Conservation (phyloP, 2,888 invertebrate genomes). For the Eubasilissa splendida region DNA sequence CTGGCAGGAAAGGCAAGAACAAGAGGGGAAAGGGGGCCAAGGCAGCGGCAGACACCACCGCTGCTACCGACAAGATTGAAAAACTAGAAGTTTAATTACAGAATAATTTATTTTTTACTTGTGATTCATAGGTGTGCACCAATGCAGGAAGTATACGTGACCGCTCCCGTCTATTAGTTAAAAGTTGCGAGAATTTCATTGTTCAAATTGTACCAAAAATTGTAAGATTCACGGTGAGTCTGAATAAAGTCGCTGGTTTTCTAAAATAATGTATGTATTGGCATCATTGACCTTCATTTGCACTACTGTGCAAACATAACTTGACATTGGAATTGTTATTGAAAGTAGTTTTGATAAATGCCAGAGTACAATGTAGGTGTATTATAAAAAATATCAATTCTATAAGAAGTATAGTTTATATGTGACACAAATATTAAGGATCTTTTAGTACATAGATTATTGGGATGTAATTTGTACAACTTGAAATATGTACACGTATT, state of each 20-base stretch:
- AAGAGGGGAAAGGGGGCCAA: conserved; percentile 49
- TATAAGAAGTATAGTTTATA: conserved; percentile 2
- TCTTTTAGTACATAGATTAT: conserved; percentile 21
- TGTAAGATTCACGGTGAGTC: no score
- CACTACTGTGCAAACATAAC: no score
- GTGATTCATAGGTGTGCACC: conserved; percentile 24
- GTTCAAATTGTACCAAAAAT: no score
- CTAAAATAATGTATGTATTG: no score
- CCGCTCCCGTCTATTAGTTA: background rate
- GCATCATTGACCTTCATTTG: no score
- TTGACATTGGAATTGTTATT: no score
- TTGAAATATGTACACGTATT: conserved; percentile 1
- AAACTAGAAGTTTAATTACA: conserved; percentile 53
- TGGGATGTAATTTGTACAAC: background rate
- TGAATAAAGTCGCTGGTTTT: no score
- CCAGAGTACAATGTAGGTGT: conserved; percentile 29
- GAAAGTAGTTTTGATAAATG: background rate
- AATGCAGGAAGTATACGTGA: conserved; percentile 7
- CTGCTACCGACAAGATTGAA: conserved; percentile 51
- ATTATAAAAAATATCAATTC: conserved; percentile 11
- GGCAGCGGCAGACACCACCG: conserved; percentile 39
- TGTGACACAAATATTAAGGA: conserved; percentile 24
- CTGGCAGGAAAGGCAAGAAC: conserved; percentile 52
- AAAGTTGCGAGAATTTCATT: no score
- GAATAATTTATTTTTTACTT: conserved; percentile 25